Evolutionary conservation across 1,140 invertebrate species (phyloP).

Genomic region (Drosophila albomicans): DNA sequence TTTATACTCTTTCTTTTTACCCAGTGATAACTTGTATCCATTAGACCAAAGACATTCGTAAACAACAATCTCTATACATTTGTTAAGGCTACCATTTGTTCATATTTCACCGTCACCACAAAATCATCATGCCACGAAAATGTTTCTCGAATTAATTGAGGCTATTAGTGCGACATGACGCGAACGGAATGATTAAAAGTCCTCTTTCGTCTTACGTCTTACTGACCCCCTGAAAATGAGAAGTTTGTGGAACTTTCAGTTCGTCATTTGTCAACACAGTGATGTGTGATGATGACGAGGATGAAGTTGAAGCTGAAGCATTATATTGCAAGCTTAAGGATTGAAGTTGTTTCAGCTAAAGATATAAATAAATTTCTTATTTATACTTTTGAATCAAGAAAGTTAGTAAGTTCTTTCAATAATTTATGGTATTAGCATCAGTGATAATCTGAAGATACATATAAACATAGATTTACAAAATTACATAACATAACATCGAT

Average conservation of each 20-base stretch:
- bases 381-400: too few species aligned
- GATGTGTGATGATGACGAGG: background rate
- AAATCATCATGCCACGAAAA: conserved; percentile 43
- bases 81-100: too few species aligned
- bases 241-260: conserved; percentile 13
- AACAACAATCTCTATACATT: too few species aligned
- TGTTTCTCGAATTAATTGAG: conserved; percentile 64
- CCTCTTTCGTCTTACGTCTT: background rate
- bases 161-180: conserved; percentile 70
- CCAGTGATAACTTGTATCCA: too few species aligned
- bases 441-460: too few species aligned
- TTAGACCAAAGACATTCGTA: too few species aligned
- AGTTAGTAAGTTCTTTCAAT: too few species aligned
- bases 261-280: conserved; percentile 9
- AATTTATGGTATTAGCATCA: too few species aligned
- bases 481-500: too few species aligned
- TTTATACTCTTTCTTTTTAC: too few species aligned
- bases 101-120: background rate
- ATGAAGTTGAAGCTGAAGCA: background rate
- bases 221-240: background rate
- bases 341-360: background rate
- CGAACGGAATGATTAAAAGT: conserved; percentile 60
- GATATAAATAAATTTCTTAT: too few species aligned
- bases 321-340: background rate
- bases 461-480: too few species aligned